Base-by-base conservation (phyloP, 1,140 invertebrate genomes). In the Diprion similis region DNA sequence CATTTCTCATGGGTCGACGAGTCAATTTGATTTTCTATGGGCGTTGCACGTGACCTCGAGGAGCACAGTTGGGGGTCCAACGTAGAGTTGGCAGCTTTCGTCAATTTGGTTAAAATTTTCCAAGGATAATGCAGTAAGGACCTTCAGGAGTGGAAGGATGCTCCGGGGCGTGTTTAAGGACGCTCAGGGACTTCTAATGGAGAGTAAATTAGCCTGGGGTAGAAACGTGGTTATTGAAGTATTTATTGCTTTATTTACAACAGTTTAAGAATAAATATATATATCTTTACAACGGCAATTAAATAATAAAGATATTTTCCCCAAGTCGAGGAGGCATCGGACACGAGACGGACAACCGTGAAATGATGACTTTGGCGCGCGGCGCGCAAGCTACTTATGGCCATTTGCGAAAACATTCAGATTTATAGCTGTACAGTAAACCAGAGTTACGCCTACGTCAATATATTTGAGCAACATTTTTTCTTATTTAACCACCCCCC, bases 401-500 rank as follows among this genome's bases (percentile, higher is more conserved):
- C 51, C 51, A 59, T 59, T 59, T 59, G 51, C 11, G 11, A 59
- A 59, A 59, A 59, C 51, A 59, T 59, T 59, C n/a, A 17, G 51
- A 59, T 59, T 59, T 59, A 59, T 59, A 17, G n/a, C n/a, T 17
- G 51, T 59, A 37, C 24, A 37, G 51, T 59, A 59, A 59, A 59
- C 11, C 51, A 59, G 11, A 59, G 51, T 59, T 59, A 59, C 51
- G 11, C n/a, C n/a, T 59, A 59, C 51, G 51, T 59, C 51, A 59
- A 59, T 59, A 59, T 17, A 59, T 59, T 59, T 59, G 51, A 17
- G 51, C 11, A 59, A 13, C 51, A 59, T 59, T 59, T 59, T 59
- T 59, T 59, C 51, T 59, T 59, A 59, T 59, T 59, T 59, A 59
- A 15, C 24, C 24, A n/a, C n/a, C n/a, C 51, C n/a, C 51, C 51